These are phyloP conservation scores for Cryptotermes secundus DNA, from an alignment of 1,140 invertebrate species.

Conservation along the genomic window DNA sequence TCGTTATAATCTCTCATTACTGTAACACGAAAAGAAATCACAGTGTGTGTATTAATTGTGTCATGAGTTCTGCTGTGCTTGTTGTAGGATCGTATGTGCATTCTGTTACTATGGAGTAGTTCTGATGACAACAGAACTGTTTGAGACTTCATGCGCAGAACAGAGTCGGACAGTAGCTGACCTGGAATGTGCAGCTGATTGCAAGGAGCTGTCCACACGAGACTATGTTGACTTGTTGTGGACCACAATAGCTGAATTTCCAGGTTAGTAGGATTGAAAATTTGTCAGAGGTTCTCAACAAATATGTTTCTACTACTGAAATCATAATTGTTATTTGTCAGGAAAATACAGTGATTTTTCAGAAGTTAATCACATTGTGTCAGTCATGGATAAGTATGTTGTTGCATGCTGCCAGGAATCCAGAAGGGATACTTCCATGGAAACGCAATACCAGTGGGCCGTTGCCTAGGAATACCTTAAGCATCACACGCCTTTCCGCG, in stretches of 20 bases:
- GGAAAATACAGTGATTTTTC: too few relatives aligned
- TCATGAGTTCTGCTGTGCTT: conserved; percentile 34
- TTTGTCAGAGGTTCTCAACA: not conserved
- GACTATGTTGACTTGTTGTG: conserved; percentile 93
- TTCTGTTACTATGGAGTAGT: conserved; percentile 97
- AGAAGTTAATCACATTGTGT: too few relatives aligned
- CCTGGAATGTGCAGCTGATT: conserved; percentile 66
- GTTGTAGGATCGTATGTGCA: conserved; percentile 83
- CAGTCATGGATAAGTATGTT: too few relatives aligned
- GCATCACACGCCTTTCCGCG: too few relatives aligned
- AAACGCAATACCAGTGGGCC: too few relatives aligned
- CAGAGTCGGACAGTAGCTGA: conserved; percentile 40
- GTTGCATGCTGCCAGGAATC: too few relatives aligned
- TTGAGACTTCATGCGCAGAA: conserved; percentile 55
- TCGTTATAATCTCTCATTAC: too few relatives aligned
- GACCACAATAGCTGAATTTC: conserved; percentile 95
- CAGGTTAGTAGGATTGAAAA: conserved; percentile 60
- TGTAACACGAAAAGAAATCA: too few relatives aligned
- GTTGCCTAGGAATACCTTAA: too few relatives aligned
- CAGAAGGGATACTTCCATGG: too few relatives aligned
- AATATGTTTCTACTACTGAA: not conserved
- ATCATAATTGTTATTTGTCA: not conserved
- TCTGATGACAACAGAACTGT: conserved; percentile 91
- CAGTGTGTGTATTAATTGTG: too few relatives aligned
- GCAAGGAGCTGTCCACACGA: conserved; percentile 73